Evolutionary conservation across 2,113 vertebrate genomes (phyloP), one percentile per base, ranked within the genome.

Genomic region (Aspidoscelis tigris): DNA sequence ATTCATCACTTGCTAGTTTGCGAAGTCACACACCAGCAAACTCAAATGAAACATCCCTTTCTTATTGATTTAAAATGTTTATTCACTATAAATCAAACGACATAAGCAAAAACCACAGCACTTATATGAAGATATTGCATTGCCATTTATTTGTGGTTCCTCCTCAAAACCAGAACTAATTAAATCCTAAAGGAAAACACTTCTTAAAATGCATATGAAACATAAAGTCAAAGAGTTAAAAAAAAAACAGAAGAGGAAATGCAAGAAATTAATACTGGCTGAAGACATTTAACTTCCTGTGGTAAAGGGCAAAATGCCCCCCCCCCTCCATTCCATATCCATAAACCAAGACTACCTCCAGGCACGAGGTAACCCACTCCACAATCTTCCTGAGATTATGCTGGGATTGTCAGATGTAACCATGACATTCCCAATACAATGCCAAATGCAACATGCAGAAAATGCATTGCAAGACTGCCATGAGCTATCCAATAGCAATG

Each of bases 41-140:
- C n/a, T 72, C 84, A 81, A 61, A 71, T n/a, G 47, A 72, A 82
- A 86, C 55, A 78, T 22, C 11, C 33, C 33, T 66, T 20, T 12
- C 22, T 44, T 78, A 43, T 82, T 66, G 80, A 78, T 73, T 78
- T 55, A 55, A 33, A 33, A 72, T 80, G 78, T n/a, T 74, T 76
- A 55, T 85, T 85, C 75, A 43, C 69, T 72, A 73, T 78, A 78
- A 82, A 82, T 41, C 85, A 68, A 74, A 61, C 10, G 43, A 12
- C 43, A 43, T 14, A 66, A 82, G 76, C 50, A 78, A 55, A 82
- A 68, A 61, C 65, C 64, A 74, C 78, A 14, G 2, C 44, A 74
- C 22, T 47, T 65, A 55, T 65, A 74, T 55, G 24, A 61, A 75
- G 11, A 58, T 5, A 14, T 8, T 65, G 18, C 58, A 61, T 44